Percentiles rank a stretch among this genome's conserved stretches.
Conservation (phyloP, 2,888 invertebrate genomes). For the Alcis repandata region DNA sequence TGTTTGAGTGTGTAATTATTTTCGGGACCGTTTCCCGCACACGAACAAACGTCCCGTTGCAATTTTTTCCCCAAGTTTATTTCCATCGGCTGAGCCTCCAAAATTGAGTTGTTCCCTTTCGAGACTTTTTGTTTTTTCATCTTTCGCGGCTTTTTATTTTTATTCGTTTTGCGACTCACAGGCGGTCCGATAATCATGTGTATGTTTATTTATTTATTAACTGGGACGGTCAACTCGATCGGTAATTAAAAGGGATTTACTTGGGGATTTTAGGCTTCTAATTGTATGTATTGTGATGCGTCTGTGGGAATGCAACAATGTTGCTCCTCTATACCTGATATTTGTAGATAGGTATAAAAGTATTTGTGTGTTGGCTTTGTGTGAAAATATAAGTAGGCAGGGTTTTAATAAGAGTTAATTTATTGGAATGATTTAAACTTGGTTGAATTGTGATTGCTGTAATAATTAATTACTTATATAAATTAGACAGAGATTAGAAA, state of each 20-base stretch:
- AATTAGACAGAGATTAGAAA: too few relatives aligned
- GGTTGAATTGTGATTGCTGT: too few relatives aligned
- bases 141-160: constrained; percentile 57
- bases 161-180: constrained; percentile 67
- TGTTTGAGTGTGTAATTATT: background rate
- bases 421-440: too few relatives aligned
- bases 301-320: too few relatives aligned
- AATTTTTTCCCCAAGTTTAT: constrained; percentile 75
- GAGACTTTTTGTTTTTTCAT: constrained; percentile 53
- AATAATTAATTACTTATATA: too few relatives aligned
- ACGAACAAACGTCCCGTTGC: constrained; percentile 64
- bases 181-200: constrained; percentile 82
- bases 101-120: constrained; percentile 85
- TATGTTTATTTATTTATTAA: constrained; percentile 81
- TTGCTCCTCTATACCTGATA: too few relatives aligned
- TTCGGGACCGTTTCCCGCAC: constrained; percentile 51
- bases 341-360: too few relatives aligned
- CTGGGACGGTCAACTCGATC: constrained; percentile 50
- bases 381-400: too few relatives aligned
- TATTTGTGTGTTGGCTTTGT: too few relatives aligned
- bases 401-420: too few relatives aligned
- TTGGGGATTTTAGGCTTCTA: constrained; percentile 23
- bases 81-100: constrained; percentile 79
- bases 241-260: constrained; percentile 40
- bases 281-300: constrained; percentile 3